Base-by-base conservation (phyloP, 2,113 vertebrate genomes). In the Sardina pilchardus region DNA sequence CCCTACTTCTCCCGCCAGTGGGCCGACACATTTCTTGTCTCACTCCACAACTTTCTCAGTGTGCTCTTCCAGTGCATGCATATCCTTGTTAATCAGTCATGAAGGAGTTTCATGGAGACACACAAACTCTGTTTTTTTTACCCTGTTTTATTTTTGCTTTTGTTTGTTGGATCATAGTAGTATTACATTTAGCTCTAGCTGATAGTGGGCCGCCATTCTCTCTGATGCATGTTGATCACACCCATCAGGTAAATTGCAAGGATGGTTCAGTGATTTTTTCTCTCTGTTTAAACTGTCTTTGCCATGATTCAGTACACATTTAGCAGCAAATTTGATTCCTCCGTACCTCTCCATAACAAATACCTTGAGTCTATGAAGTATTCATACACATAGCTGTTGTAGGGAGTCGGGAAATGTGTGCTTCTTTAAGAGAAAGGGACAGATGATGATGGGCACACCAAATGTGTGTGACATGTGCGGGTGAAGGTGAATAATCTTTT, bases 21-120 rank as follows among this genome's bases (percentile, higher is more conserved):
- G 98, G 95, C 96, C 0, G 98, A 99, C 93, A 99, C 97, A 0
- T 99, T 99, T 93, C 95, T 99, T 0, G 97, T 99, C 39, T 99
- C 98, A 0, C 95, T 99, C 89, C 97, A 99, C 94, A 99, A 99
- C 95, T 99, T 99, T 91, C 94, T 99, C 89, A 99, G 97, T 0
- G 97, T 99, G 80, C 95, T 99, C 19, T 99, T 99, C 94, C 97
- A 98, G 94, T 99, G 97, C 88, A 97, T 99, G 97, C 98, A 99
- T 99, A 99, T 99, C 98, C 97, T 98, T 95, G 30, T 2, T 4
- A 36, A 78, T 78, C 88, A 17, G 83, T 50, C 63, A 53, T 12
- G 17, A 59, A 53, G 53, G 53, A 59, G 53, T 24, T 59, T 59
- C 53, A 24, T 59, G 53, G 19, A 36, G 3, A 16, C 30, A 78